Conservation (phyloP, 1,140 invertebrate genomes). For the Cydia strobilella region DNA sequence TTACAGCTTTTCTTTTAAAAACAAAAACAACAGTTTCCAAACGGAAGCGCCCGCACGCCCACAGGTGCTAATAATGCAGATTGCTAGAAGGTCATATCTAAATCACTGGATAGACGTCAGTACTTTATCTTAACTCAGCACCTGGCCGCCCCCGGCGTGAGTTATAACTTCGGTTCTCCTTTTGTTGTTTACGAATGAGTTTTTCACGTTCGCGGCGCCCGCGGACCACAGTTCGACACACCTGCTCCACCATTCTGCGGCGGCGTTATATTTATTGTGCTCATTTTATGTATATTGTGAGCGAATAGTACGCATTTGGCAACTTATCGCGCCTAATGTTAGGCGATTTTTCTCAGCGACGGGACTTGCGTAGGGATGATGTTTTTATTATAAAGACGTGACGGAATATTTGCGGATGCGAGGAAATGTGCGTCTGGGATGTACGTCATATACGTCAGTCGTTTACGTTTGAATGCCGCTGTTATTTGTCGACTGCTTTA, state of each 20-base stretch:
- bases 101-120: slow-evolving; percentile 65
- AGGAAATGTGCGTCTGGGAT: slow-evolving; percentile 47
- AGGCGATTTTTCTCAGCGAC: slow-evolving; percentile 56
- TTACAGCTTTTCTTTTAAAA: too few species aligned
- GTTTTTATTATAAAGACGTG: slow-evolving; percentile 75
- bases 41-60: slow-evolving; percentile 36
- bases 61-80: slow-evolving; percentile 56
- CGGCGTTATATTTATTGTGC: slow-evolving; percentile 58
- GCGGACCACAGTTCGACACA: slow-evolving; percentile 56
- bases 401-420: slow-evolving; percentile 65
- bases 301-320: slow-evolving; percentile 59
- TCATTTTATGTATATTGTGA: slow-evolving; percentile 60
- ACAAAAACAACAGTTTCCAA: not conserved
- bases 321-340: slow-evolving; percentile 71
- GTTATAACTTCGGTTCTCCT: slow-evolving; percentile 57
- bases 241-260: slow-evolving; percentile 55
- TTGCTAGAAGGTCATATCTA: slow-evolving; percentile 67
- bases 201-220: slow-evolving; percentile 60
- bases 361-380: slow-evolving; percentile 55
- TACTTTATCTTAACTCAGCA: slow-evolving; percentile 64
- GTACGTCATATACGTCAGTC: slow-evolving; percentile 44
- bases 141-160: slow-evolving; percentile 55
- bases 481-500: slow-evolving; percentile 46
- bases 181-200: slow-evolving; percentile 71
- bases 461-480: slow-evolving; percentile 51